Base-by-base conservation (phyloP, 2,888 invertebrate species). In the Formica aserva region DNA sequence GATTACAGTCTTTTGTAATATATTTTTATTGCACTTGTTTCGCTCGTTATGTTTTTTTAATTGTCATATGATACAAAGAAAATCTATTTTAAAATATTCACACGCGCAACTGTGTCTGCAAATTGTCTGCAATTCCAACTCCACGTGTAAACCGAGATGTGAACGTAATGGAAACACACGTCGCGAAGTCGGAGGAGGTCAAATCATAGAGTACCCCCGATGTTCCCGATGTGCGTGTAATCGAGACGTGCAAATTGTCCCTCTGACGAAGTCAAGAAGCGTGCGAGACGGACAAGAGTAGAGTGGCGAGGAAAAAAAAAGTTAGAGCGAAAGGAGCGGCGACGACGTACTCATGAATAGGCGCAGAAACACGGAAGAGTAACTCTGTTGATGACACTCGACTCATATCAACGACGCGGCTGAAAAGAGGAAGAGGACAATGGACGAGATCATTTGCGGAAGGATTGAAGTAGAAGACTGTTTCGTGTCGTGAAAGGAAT, bases 351-450 rank as follows among this genome's bases (percentile, higher is more conserved):
- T 52, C 48, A n/a, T 29, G 32, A 65, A 66, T n/a, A 26, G 26
- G 3, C 52, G 26, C 67, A 67, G 26, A 29, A 67, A 67, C n/a
- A 41, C 41, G 77, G 77, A 52, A 67, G 67, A 67, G 55, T 55
- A n/a, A 77, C n/a, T 67, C 29, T 38, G 77, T 55, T 77, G 77
- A 77, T 67, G 55, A 57, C 29, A 66, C 38, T 55, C 45, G 18
- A 38, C 48, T 71, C 71, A 29, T 18, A 41, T 69, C n/a, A 13
- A 41, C 67, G 18, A 48, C 18, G 63, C 41, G 11, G 11, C 45
- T 26, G 3, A 5, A 35, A 29, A 15, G 29, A 67, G 13, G 45
- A 29, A 5, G 26, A 67, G 48, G 45, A 67, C 48, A 67, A 67
- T 67, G 29, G 67, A 9, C 13, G 26, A 29, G 15, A 45, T 26